Evolutionary conservation across 2,113 vertebrate species (phyloP).

Genomic region (Regulus satrapa): DNA sequence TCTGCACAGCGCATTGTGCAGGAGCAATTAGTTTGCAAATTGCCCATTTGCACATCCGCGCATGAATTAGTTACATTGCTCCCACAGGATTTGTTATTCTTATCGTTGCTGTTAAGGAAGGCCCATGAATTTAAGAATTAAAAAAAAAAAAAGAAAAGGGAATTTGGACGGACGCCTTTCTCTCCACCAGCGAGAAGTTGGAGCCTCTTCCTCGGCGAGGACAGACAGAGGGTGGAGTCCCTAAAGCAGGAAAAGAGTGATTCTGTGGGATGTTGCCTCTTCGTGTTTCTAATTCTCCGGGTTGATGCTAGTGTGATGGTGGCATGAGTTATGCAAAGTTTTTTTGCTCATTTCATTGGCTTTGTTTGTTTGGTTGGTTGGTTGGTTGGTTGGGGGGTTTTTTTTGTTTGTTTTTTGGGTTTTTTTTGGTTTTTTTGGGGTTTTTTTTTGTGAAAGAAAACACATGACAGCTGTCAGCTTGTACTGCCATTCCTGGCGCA

Average conservation of each 20-base stretch:
- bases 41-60: slow-evolving; percentile 63
- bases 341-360: neutral
- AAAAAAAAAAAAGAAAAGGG: slow-evolving; percentile 6
- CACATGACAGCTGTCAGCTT: neutral
- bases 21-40: slow-evolving; percentile 72
- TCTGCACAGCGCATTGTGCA: slow-evolving; percentile 67
- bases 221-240: neutral
- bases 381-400: too few relatives aligned
- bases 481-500: neutral
- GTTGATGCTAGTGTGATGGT: neutral
- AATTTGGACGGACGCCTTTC: slow-evolving; percentile 8
- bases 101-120: neutral
- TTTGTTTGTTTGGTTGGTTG: too few relatives aligned
- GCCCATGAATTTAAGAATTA: slow-evolving; percentile 48
- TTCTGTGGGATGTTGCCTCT: neutral
- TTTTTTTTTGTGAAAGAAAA: neutral
- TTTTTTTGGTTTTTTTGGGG: neutral
- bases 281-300: neutral
- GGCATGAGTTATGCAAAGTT: neutral
- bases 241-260: neutral
- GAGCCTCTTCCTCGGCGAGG: neutral
- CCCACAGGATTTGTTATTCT: slow-evolving; percentile 26
- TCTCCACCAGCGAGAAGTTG: neutral
- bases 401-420: too few relatives aligned
- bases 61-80: slow-evolving; percentile 25